Evolutionary conservation across 2,113 vertebrate genomes (phyloP).

Genomic region (Triplophysa siluroides): DNA sequence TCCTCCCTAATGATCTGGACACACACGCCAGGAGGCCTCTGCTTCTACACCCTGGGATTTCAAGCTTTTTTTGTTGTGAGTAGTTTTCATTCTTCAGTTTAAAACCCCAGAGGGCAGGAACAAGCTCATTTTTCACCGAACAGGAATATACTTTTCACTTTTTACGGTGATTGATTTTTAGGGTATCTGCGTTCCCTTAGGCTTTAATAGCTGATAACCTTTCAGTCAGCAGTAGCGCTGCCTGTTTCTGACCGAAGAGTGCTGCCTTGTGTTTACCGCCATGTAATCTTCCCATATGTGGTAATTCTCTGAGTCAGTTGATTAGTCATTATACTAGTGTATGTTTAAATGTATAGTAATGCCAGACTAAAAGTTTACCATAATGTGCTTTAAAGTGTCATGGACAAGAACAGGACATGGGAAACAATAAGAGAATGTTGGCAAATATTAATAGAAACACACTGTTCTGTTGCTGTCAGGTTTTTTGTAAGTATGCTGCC

Average conservation of each 20-base stretch:
- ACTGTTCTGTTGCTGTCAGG: not conserved
- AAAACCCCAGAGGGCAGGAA: not conserved
- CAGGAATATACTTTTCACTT: not conserved
- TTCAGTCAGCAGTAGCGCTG: not conserved
- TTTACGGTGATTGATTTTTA: not conserved
- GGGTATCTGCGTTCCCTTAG: constrained; percentile 13
- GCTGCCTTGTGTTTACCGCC: not conserved
- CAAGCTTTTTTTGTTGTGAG: constrained; percentile 15
- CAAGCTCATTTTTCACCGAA: not conserved
- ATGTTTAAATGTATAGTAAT: not conserved
- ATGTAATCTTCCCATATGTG: not conserved
- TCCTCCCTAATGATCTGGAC: constrained; percentile 36
- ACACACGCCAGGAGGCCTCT: constrained; percentile 22
- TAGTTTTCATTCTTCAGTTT: constrained; percentile 30
- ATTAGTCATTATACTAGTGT: not conserved
- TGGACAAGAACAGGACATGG: not conserved
- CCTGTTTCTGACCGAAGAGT: constrained; percentile 21
- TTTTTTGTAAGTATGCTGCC: not conserved
- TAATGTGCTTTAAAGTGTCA: not conserved
- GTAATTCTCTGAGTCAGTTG: not conserved
- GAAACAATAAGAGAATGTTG: not conserved
- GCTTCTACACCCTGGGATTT: constrained; percentile 13
- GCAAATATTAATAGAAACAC: constrained; percentile 1
- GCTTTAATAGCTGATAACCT: constrained; percentile 35
- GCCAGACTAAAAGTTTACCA: not conserved